Conservation (phyloP, 2,113 vertebrate species). For the Mus musculus region DNA sequence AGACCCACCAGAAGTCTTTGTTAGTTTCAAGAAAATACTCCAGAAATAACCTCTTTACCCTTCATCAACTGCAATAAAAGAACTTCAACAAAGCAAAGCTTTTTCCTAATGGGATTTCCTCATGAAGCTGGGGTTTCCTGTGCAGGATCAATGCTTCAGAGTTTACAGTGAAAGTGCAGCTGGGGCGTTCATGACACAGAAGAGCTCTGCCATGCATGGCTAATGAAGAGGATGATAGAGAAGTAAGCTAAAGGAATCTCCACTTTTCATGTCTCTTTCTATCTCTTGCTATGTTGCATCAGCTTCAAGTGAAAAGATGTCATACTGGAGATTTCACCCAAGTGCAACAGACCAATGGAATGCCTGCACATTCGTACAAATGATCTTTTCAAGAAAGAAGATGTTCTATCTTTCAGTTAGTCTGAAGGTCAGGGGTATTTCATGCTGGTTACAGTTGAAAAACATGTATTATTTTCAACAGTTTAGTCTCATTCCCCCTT, state of each 20-base stretch:
- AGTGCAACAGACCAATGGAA: constrained; percentile 44
- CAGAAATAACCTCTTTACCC: constrained; percentile 9
- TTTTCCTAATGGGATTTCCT: constrained; percentile 22
- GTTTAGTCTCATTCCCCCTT: constrained; percentile 66
- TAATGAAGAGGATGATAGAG: constrained; percentile 20
- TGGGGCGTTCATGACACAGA: not conserved
- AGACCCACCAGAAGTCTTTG: not conserved
- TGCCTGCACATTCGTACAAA: constrained; percentile 53
- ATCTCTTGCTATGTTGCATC: constrained; percentile 23
- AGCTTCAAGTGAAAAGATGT: constrained; percentile 54
- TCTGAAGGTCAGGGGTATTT: constrained; percentile 1
- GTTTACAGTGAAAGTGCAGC: constrained; percentile 35
- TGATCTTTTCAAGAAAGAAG: constrained; percentile 47
- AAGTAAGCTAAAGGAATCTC: constrained; percentile 14
- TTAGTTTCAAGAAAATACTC: constrained; percentile 57
- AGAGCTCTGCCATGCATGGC: not conserved
- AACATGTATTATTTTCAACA: constrained; percentile 58
- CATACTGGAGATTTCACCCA: constrained; percentile 26
- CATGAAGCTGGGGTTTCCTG: not conserved
- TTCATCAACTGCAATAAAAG: constrained; percentile 29
- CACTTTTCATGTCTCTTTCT: not conserved
- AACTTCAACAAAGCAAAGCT: constrained; percentile 19
- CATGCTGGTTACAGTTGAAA: constrained; percentile 53
- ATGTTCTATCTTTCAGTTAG: constrained; percentile 40
- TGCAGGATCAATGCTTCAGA: not conserved